Conservation (phyloP, 2,113 vertebrate species). For the Alosa alosa region DNA sequence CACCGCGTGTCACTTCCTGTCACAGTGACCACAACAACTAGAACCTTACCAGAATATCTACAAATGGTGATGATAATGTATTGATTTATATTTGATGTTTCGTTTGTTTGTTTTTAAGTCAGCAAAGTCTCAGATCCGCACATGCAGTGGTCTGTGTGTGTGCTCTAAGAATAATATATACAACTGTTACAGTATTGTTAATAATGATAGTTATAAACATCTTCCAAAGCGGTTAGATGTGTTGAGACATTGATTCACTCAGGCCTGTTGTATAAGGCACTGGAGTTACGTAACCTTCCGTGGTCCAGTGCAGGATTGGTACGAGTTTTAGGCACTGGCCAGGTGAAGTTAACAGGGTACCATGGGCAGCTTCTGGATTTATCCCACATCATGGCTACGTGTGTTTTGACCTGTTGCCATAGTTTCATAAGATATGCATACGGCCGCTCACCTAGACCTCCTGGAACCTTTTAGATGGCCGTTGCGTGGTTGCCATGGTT, state of each 20-base stretch:
- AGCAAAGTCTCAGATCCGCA: not conserved
- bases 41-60: not conserved
- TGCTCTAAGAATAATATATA: slow-evolving; percentile 6
- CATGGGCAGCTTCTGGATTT: not conserved
- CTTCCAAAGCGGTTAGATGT: not conserved
- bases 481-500: not conserved
- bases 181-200: slow-evolving; percentile 4
- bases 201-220: not conserved
- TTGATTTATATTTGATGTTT: not conserved
- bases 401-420: not conserved
- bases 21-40: not conserved
- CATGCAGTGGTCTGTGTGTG: not conserved
- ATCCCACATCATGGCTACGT: not conserved
- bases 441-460: not conserved
- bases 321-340: not conserved
- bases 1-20: not conserved
- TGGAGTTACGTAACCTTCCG: not conserved
- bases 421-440: not conserved
- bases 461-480: not conserved
- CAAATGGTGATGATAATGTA: not conserved
- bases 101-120: not conserved
- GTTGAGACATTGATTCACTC: not conserved
- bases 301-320: not conserved
- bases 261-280: not conserved
- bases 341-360: not conserved